A percentile compares a stretch with the other conserved stretches of the same genome.
Evolutionary conservation across 2,888 invertebrate genomes (phyloP).

Genomic region (Cryptocephalus primarius): DNA sequence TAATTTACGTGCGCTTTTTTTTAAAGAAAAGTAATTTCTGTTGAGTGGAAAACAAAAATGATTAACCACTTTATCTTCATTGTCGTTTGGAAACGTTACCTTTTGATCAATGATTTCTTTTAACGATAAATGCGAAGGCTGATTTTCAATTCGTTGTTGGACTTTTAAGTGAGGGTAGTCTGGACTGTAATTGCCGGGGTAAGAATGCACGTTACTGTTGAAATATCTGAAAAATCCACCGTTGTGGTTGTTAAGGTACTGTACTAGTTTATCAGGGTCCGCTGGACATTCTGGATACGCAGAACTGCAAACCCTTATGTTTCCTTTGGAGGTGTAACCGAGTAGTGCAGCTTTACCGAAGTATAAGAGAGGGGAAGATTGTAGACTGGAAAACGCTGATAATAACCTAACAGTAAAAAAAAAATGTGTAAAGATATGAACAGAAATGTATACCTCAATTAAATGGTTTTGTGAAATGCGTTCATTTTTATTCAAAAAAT

Average conservation of each 20-base stretch:
- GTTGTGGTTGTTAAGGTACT: conserved; percentile 75
- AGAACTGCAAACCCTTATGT: conserved; percentile 44
- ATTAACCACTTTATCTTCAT: not conserved
- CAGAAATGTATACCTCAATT: not conserved
- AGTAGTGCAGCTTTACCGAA: conserved; percentile 67
- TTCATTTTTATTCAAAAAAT: too few relatives aligned
- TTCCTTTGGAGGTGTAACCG: conserved; percentile 58
- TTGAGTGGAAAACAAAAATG: too few relatives aligned
- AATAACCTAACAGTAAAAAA: conserved; percentile 11
- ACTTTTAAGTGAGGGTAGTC: not conserved
- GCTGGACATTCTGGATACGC: conserved; percentile 66
- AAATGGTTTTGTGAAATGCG: too few relatives aligned
- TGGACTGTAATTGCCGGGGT: conserved; percentile 27
- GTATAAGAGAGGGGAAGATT: conserved; percentile 53
- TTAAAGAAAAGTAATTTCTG: too few relatives aligned
- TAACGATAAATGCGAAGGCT: not conserved
- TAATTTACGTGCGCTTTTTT: conserved; percentile 4
- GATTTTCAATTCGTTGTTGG: not conserved
- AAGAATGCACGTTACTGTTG: conserved; percentile 34
- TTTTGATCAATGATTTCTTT: not conserved
- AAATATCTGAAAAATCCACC: conserved; percentile 79
- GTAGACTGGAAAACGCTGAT: conserved; percentile 34
- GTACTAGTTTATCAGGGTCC: conserved; percentile 58
- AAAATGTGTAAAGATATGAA: not conserved
- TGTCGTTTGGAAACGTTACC: not conserved